Evolutionary conservation across 1,140 invertebrate genomes (phyloP), one percentile per base, ranked within the genome.

Genomic region (Heliconius hewitsoni): DNA sequence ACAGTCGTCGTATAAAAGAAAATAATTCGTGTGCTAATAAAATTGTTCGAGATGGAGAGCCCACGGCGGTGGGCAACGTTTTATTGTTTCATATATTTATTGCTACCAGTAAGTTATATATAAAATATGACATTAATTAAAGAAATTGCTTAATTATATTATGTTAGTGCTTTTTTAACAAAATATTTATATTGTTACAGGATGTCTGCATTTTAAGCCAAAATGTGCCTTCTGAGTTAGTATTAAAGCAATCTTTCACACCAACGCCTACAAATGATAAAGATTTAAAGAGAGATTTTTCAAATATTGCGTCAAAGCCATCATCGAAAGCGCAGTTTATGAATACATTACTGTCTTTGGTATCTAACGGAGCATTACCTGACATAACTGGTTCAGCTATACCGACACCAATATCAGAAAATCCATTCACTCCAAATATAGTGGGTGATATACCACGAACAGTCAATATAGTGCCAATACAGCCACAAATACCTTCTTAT

Each of bases 21-120:
- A 81, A 83, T 80, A 74, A 77, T 60, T 46, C 78, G 73, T 39
- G 80, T 30, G 78, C 79, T 71, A 82, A 73, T 46, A 82, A 57
- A 52, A 73, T 85, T 86, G 84, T 86, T 86, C 79, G 79, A 85
- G 76, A 91, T 91, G 90, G 85, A 79, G 72, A 80, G 80, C 85
- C 82, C 77, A 75, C 57, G 74, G 70, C 81, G 80, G 66, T 86
- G 85, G 87, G 85, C 84, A 83, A 71, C 80, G 52, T 70, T 83
- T 73, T 70, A 71, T 34, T 37, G 85, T 39, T 46, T 85, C 57
- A 57, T 85, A 70, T 81, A 83, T 79, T 81, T 84, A 39, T 73
- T 71, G 37, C 19, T 83, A 46, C 77, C 80, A n/a, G 89, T 90
- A 85, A 88, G 85, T 88, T 37, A 23, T 73, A 34, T 60, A 37